phyloP scores from a whole-genome alignment of 2,797 vertebrate genomes.

The Odontamblyopus lacepedii region DNA sequence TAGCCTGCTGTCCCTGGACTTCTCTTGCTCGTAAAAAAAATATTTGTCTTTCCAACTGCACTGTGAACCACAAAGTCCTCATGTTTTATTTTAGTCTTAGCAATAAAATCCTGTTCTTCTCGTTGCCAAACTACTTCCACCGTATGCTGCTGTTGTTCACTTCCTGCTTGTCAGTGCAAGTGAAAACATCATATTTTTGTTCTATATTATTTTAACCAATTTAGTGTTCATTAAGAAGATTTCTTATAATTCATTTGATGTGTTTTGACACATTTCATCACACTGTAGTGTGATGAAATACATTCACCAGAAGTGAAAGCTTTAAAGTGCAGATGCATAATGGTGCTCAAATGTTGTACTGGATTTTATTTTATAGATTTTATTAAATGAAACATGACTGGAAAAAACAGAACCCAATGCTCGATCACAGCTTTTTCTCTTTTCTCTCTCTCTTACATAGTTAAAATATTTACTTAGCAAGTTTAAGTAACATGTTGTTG shows the following conservation, averaged over 20 bases:
- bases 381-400: too few species aligned
- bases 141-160: constrained; percentile 64
- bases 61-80: constrained; percentile 81
- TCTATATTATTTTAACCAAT: too few species aligned
- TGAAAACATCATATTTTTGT: neutral
- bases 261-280: too few species aligned
- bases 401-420: too few species aligned
- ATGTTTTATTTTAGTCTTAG: constrained; percentile 79
- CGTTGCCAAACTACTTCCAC: constrained; percentile 58
- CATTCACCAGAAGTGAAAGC: constrained; percentile 12
- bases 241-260: too few species aligned
- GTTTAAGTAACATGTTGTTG: neutral
- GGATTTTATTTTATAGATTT: constrained; percentile 29
- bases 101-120: constrained; percentile 76
- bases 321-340: constrained; percentile 43
- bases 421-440: neutral
- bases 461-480: neutral
- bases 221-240: too few species aligned
- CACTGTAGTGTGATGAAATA: too few species aligned
- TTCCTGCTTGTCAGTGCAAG: constrained; percentile 37
- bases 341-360: constrained; percentile 52
- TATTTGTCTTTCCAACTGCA: constrained; percentile 86
- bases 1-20: constrained; percentile 64
- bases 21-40: constrained; percentile 79
- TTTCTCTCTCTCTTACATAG: neutral